Evolutionary conservation across 1,140 invertebrate genomes (phyloP).

Genomic region (Drosophila albomicans): DNA sequence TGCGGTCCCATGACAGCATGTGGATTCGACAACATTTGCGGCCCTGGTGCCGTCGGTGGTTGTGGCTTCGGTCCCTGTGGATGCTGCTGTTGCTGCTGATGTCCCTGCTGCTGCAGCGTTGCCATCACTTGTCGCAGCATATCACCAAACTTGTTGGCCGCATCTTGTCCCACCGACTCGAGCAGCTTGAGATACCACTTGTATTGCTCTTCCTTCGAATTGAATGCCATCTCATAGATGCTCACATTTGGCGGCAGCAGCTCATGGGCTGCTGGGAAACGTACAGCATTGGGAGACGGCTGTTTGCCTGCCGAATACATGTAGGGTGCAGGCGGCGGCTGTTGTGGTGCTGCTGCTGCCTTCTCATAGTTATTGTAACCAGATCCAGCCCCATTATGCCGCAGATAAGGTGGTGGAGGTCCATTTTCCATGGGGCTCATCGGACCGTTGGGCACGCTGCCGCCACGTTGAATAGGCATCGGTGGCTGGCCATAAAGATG

Average conservation of each 20-base stretch:
- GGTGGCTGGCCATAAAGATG: slow-evolving; percentile 70
- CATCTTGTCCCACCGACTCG: slow-evolving; percentile 81
- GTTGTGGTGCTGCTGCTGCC: slow-evolving; percentile 61
- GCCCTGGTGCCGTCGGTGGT: slow-evolving; percentile 45
- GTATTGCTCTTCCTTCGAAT: slow-evolving; percentile 83
- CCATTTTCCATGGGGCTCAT: slow-evolving; percentile 81
- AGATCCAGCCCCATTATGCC: slow-evolving; percentile 68
- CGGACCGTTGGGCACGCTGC: slow-evolving; percentile 79
- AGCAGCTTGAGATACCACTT: slow-evolving; percentile 81
- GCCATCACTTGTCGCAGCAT: slow-evolving; percentile 78
- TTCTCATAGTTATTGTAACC: slow-evolving; percentile 66
- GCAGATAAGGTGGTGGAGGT: slow-evolving; percentile 66
- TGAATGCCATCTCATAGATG: slow-evolving; percentile 84
- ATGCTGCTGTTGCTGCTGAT: slow-evolving; percentile 51
- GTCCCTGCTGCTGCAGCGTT: slow-evolving; percentile 66
- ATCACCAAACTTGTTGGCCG: slow-evolving; percentile 83
- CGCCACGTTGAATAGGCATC: slow-evolving; percentile 69
- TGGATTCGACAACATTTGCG: slow-evolving; percentile 64
- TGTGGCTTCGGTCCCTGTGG: slow-evolving; percentile 50
- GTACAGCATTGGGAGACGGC: slow-evolving; percentile 75
- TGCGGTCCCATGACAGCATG: slow-evolving; percentile 54
- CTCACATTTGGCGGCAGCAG: slow-evolving; percentile 83
- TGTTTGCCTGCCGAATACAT: slow-evolving; percentile 71
- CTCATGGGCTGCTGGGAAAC: slow-evolving; percentile 80
- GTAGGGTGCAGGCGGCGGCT: slow-evolving; percentile 60